Evolutionary conservation across 2,113 vertebrate species (phyloP), one percentile per base, ranked within the genome.

Genomic region (Tamias sibiricus): DNA sequence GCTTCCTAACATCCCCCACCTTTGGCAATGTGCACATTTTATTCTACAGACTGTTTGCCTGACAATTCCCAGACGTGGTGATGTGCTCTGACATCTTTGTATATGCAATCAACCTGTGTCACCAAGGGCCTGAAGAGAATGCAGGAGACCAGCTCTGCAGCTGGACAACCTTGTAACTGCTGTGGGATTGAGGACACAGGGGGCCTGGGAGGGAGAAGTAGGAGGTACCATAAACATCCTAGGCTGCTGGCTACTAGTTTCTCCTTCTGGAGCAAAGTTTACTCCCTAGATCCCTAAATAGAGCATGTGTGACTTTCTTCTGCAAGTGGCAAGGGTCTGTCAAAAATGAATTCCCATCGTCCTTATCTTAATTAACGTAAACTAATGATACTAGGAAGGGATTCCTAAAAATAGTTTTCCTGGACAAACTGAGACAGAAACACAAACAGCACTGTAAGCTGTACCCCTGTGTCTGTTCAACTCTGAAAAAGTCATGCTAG

Each of bases 1-100:
- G 0, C 87, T 97, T 90, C 54, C 74, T 66, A 79, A 94, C 91
- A 90, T 52, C 92, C 95, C 92, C 95, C 95, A 0, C 71, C 96
- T 62, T 86, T 90, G 95, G 91, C 17, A 13, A 87, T 81, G 85
- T 95, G 91, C 86, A 24, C 77, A 2, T 96, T 97, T 94, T 87
- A 72, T 86, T n/a, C 80, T 30, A 49, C 76, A 91, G 64, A 74
- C 81, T 66, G 74, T 97, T 97, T 95, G 87, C 57, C 82, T 19
- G 32, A 96, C 87, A 97, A 87, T 87, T 91, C 89, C 57, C 76
- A 87, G 87, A 88, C 6, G 1, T 52, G 52, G 24, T 59, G 89
- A 92, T 91, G 96, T 90, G 89, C 35, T 95, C 75, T 96, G 59
- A 92, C 80, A 72, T 96, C 76, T 90, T 74, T 30, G 68, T 93